Evolutionary conservation across 2,797 vertebrate genomes (phyloP), one percentile per base, ranked within the genome.

Genomic region (Ptychadena robeensis): DNA sequence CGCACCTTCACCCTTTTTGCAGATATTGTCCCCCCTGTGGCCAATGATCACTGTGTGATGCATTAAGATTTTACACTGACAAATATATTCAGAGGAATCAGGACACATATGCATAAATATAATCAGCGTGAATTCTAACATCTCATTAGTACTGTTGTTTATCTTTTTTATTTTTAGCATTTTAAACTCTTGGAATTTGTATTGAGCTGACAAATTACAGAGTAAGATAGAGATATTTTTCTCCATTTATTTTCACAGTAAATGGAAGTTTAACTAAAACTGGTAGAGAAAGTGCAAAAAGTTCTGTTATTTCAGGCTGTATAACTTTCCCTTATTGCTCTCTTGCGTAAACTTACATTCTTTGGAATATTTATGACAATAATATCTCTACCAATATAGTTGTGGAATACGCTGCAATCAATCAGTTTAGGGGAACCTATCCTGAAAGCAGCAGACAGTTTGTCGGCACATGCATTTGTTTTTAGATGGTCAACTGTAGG

Each of bases 321-420:
- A 63, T 63, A 74, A 44, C 28, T 69, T 79, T 80, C 64, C n/a
- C 34, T 27, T 38, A 71, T 72, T n/a, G 70, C 67, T 67, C 65
- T 82, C 75, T 44, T 9, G 40, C 66, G 79, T 66, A 57, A 82
- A 44, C 40, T 73, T 66, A 73, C 70, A 57, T 73, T 74, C 63
- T 82, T 59, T 35, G 27, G 63, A 82, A 82, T 82, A 82, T 82
- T 82, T 81, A 81, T 73, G 61, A 73, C 40, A 38, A 68, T 53
- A 82, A 74, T 82, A 82, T 82, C 64, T 57, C 25, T 38, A 82
- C 40, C 72, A 75, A 74, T 82, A 74, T 83, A 72, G 59, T n/a
- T 83, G 67, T 11, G 65, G 22, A 73, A 57, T 71, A 31, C 31
- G 75, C 48, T 57, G 80, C 64, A 82, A 82, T 82, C 72, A 75